Evolutionary conservation across 2,888 invertebrate genomes (phyloP).

Genomic region (Spisula solida): DNA sequence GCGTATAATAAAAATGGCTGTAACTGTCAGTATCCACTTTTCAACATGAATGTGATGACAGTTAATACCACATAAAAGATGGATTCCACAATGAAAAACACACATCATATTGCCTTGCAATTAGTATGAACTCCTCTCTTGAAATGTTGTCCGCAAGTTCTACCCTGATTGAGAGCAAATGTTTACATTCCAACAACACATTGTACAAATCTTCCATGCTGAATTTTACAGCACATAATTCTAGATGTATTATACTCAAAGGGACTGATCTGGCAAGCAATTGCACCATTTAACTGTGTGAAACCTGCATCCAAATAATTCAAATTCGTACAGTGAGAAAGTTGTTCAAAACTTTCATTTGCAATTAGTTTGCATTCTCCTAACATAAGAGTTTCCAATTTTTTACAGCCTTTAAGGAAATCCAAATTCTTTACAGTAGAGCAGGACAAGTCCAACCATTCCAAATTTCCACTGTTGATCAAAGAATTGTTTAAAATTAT

Average conservation of each 20-base stretch:
- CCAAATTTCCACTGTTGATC: background rate
- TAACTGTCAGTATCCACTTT: too few species aligned
- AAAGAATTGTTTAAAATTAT: slow-evolving; percentile 6
- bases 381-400: background rate
- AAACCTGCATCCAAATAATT: too few species aligned
- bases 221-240: background rate
- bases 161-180: background rate
- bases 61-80: background rate
- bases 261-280: background rate
- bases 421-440: background rate
- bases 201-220: background rate
- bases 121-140: background rate
- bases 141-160: background rate
- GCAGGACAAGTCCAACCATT: slow-evolving; percentile 4
- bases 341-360: too few species aligned
- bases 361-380: background rate
- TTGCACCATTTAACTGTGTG: background rate
- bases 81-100: background rate
- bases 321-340: too few species aligned
- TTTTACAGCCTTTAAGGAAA: background rate
- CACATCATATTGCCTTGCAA: background rate
- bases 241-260: background rate
- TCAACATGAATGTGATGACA: background rate
- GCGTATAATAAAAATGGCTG: too few species aligned
- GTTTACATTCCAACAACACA: background rate